Base-by-base conservation (phyloP, 2,888 invertebrate species). In the Andrena trimmerana region DNA sequence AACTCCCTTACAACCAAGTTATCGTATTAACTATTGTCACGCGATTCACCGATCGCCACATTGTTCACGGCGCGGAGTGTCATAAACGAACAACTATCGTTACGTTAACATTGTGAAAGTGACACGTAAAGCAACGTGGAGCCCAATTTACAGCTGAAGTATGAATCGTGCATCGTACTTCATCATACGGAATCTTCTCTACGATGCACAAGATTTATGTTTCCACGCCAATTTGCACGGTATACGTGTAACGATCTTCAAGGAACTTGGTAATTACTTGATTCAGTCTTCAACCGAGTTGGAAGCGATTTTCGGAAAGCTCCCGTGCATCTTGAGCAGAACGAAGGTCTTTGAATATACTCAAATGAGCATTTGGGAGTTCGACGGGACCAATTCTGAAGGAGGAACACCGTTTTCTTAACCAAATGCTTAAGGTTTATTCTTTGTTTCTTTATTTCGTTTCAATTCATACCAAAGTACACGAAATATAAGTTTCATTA, bases 21-120 rank as follows among this genome's bases (percentile, higher is more conserved):
- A 65, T 69, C 81, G 81, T 66, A 74, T 81, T 81, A 82, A 82
- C 66, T 75, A 81, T 67, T 57, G 81, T 82, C 82, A 82, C 81
- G 82, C 81, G 81, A 81, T 80, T 48, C 81, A n/a, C 74, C 81
- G 65, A 42, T 70, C 80, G 33, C 65, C 78, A 59, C 65, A 60
- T 70, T 62, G 52, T 66, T 60, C 48, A 27, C 13, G 59, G 52
- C 63, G 36, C 52, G 48, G n/a, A 65, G 52, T 10, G 65, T 79
- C 13, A n/a, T 52, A 60, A 27, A 13, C 31, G 20, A 3, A 78
- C 36, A 33, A 60, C 62, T 68, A 57, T 76, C 70, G 29, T 66
- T 70, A 24, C 16, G 31, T 24, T 60, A 16, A 69, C 31, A 13
- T n/a, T 31, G 29, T 2, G 7, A 66, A 70, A 71, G 29, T 50